A percentile compares a stretch with the other conserved stretches of the same genome.
These are phyloP conservation scores for Hyles euphorbiae DNA, from an alignment of 1,140 invertebrate species.

Conservation along the genomic window DNA sequence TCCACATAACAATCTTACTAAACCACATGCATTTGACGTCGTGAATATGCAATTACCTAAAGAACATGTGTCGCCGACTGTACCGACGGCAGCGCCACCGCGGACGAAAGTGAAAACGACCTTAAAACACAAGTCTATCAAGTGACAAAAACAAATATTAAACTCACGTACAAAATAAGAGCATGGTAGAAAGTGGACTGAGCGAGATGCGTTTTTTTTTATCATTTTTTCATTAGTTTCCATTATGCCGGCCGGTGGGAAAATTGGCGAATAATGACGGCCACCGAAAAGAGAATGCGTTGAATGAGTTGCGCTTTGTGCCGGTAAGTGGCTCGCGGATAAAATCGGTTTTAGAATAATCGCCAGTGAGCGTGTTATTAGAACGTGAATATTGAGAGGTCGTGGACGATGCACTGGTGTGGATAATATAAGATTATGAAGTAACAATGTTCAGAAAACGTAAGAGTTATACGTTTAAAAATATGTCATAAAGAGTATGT, in stretches of 20 bases:
- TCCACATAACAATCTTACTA: not conserved
- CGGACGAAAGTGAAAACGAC: conserved; percentile 26
- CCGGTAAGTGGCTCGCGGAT: not conserved
- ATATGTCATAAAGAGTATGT: too few species aligned
- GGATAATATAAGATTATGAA: too few species aligned
- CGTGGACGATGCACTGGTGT: too few species aligned
- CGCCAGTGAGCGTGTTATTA: not conserved
- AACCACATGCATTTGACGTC: not conserved
- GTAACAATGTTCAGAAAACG: too few species aligned
- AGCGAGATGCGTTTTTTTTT: conserved; percentile 7
- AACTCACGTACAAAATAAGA: conserved; percentile 24
- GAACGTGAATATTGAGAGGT: not conserved
- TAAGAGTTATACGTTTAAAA: too few species aligned
- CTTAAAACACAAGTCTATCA: conserved; percentile 25
- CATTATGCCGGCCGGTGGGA: conserved; percentile 10
- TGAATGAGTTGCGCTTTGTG: conserved; percentile 1
- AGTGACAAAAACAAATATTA: conserved; percentile 34
- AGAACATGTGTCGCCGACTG: conserved; percentile 13
- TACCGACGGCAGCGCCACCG: conserved; percentile 5
- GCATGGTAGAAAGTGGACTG: conserved; percentile 21
- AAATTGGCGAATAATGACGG: conserved; percentile 19
- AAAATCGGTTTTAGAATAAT: conserved; percentile 2
- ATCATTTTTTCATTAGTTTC: conserved; percentile 13
- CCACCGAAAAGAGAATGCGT: conserved; percentile 15
- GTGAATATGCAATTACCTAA: conserved; percentile 1